Percentiles rank a stretch among this genome's conserved stretches.
These are phyloP conservation scores for Allolobophora icterica DNA, from an alignment of 2,888 invertebrate species.

Conservation along the genomic window DNA sequence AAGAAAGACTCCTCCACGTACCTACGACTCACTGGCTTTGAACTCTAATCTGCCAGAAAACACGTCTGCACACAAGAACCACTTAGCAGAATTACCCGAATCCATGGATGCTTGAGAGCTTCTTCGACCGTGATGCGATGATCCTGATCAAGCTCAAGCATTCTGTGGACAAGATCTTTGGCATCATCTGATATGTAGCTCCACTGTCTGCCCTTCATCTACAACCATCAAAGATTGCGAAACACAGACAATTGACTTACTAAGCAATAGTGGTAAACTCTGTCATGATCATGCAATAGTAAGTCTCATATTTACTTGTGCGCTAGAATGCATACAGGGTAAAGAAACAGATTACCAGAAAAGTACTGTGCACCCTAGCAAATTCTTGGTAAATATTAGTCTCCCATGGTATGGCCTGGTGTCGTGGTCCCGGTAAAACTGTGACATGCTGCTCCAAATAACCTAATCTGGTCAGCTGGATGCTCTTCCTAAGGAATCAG, in stretches of 20 bases:
- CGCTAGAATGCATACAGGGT: not conserved
- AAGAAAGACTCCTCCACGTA: not conserved
- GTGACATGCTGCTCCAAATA: no score
- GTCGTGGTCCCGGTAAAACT: no score
- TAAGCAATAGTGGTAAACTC: not conserved
- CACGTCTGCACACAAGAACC: not conserved
- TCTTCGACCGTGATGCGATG: constrained; percentile 93
- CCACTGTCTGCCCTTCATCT: constrained; percentile 90
- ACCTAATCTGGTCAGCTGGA: no score
- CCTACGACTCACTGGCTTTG: not conserved
- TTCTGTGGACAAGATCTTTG: constrained; percentile 90
- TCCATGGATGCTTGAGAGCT: constrained; percentile 94
- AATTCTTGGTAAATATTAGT: no score
- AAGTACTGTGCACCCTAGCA: no score
- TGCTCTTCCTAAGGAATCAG: no score
- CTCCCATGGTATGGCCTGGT: no score
- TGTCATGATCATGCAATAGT: not conserved
- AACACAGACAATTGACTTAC: constrained; percentile 18
- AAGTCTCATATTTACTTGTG: not conserved
- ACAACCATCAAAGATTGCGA: not conserved
- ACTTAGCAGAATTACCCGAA: constrained; percentile 74
- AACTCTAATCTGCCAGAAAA: constrained; percentile 17
- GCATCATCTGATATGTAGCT: constrained; percentile 90
- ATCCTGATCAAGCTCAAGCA: constrained; percentile 89
- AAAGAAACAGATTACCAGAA: not conserved